Base-by-base conservation (phyloP, 2,113 vertebrate species). In the Turdus rufiventris region DNA sequence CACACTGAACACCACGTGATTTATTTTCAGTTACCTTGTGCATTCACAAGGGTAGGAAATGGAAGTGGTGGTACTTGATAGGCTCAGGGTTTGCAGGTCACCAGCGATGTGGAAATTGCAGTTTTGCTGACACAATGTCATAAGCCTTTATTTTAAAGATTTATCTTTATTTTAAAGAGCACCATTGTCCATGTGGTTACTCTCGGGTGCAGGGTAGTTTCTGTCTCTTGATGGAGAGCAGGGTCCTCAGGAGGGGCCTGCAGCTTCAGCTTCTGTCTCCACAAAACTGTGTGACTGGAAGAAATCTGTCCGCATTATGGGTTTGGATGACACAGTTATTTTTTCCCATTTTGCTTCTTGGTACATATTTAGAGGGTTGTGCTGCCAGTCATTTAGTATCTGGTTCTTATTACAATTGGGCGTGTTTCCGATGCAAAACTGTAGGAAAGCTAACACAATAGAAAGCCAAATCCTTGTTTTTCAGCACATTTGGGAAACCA, bases 301-400 rank as follows among this genome's bases (percentile, higher is more conserved):
- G 40, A 79, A 48, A 36, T 34, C 50, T 34, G 0, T n/a, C 28
- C 23, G 28, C 0, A 0, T 40, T 48, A 50, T 13, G 10, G 67
- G 1, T 54, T 75, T 85, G 53, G 40, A 33, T 72, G 58, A 26
- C 33, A 3, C 3, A 4, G 2, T 4, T 56, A 15, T 71, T 94
- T 84, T 73, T 71, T 42, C 18, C 15, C 14, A 70, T 74, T 62
- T 74, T 68, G 21, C 42, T 61, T 68, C 23, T 50, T 48, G 26
- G 24, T 60, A 18, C 18, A 0, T 40, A 31, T 67, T 87, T 81
- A 60, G 73, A 67, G 48, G 24, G 17, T 53, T 87, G 24, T 77
- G 51, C 43, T 93, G 57, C 65, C 5, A 50, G 26, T 81, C n/a
- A 28, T 3, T 56, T 34, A 19, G 11, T 66, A 4, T 53, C 65